phyloP scores from a whole-genome alignment of 2,113 vertebrate genomes.

The Apodemus speciosus region DNA sequence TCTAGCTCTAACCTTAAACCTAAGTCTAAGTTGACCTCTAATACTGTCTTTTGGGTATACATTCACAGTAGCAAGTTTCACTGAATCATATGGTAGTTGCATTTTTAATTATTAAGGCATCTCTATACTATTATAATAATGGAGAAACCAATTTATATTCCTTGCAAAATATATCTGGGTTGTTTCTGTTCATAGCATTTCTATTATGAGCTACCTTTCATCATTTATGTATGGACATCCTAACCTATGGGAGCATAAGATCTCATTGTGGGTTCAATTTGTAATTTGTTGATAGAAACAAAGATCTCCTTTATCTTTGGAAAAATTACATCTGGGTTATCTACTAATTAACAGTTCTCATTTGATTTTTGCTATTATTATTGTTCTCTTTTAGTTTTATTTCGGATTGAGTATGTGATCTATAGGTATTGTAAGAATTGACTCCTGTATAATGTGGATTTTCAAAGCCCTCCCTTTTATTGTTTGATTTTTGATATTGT shows the following conservation, averaged over 20 bases:
- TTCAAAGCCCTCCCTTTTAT: neutral
- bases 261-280: neutral
- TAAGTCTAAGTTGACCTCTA: neutral
- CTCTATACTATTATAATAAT: neutral
- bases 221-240: neutral
- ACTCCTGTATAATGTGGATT: neutral
- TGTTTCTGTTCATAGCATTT: neutral
- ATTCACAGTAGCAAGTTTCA: neutral
- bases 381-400: neutral
- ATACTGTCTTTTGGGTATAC: neutral
- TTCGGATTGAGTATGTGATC: neutral
- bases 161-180: rapidly evolving
- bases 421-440: neutral
- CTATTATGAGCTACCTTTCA: neutral
- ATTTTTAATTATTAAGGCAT: neutral
- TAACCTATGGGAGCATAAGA: neutral
- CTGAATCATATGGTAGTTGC: neutral
- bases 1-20: neutral
- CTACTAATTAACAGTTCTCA: neutral
- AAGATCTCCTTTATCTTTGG: neutral
- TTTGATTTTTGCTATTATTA: neutral
- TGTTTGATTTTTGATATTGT: neutral
- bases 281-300: neutral
- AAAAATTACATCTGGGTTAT: neutral
- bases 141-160: neutral